Conservation (phyloP, 2,888 invertebrate species). For the Eristalis pertinax region DNA sequence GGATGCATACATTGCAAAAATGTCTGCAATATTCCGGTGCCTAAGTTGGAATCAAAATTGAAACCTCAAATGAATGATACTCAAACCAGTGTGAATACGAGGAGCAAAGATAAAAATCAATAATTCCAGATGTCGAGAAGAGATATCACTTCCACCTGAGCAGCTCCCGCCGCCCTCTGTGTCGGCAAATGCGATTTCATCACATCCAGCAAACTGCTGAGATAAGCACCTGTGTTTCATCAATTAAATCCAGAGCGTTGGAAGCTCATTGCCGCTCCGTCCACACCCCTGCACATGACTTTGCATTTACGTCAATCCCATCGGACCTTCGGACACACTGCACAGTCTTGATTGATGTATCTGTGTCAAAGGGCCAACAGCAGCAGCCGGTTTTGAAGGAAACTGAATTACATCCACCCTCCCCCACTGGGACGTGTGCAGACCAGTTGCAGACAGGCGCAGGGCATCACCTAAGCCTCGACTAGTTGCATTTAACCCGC, state of each 20-base stretch:
- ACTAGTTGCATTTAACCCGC: not conserved
- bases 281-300: not conserved
- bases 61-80: no score
- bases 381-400: not conserved
- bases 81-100: no score
- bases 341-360: constrained; percentile 16
- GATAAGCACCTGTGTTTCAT: not conserved
- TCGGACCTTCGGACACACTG: not conserved
- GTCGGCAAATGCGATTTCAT: not conserved
- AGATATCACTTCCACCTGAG: not conserved
- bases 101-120: not conserved
- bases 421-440: not conserved
- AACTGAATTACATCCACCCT: not conserved
- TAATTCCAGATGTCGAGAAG: not conserved
- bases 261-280: not conserved
- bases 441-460: not conserved
- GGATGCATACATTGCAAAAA: no score
- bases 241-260: not conserved
- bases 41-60: no score
- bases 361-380: constrained; percentile 4
- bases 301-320: not conserved
- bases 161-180: not conserved
- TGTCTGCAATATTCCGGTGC: no score
- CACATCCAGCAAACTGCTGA: not conserved
- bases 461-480: not conserved